Evolutionary conservation across 2,113 vertebrate species (phyloP), one percentile per base, ranked within the genome.

Genomic region (Hippoglossus stenolepis): DNA sequence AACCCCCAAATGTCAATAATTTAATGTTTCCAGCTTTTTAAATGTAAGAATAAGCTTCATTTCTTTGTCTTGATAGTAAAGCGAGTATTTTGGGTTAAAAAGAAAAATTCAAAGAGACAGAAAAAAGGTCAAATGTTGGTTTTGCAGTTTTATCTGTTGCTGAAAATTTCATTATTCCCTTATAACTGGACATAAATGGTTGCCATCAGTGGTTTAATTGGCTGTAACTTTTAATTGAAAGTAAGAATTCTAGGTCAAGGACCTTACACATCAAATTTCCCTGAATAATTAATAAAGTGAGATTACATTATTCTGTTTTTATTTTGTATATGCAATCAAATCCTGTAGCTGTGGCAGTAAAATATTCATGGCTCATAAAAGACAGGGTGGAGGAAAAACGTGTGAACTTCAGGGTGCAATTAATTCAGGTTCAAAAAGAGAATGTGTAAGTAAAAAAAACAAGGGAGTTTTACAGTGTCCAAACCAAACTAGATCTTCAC

Each of bases 181-280:
- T 35, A 59, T 18, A 66, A 28, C 31, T 24, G 7, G 47, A 67
- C 28, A 51, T 56, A 1, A 57, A 31, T 1, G 6, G 31, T 31
- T 31, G 31, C 5, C 31, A 31, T 31, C 31, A 31, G 31, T 31
- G 31, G 45, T 61, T 45, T 20, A 68, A 63, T 64, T 49, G 35
- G 35, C 57, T 26, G n/a, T 62, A 76, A 67, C 66, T 38, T 63
- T 24, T 70, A n/a, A 70, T 23, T 75, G 21, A 59, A 69, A 74
- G 59, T 7, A 2, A 17, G 20, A 57, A 47, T 59, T 23, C 13
- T 54, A 53, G 70, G 60, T 75, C 31, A n/a, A 5, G 5, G 20
- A 23, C 5, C 11, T 8, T 12, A n/a, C 28, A 17, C 54, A 60
- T 70, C n/a, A 49, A 0, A 38, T 40, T 15, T 21, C 40, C 24